Conservation (phyloP, 1,140 invertebrate genomes). For the Holotrichia oblita region DNA sequence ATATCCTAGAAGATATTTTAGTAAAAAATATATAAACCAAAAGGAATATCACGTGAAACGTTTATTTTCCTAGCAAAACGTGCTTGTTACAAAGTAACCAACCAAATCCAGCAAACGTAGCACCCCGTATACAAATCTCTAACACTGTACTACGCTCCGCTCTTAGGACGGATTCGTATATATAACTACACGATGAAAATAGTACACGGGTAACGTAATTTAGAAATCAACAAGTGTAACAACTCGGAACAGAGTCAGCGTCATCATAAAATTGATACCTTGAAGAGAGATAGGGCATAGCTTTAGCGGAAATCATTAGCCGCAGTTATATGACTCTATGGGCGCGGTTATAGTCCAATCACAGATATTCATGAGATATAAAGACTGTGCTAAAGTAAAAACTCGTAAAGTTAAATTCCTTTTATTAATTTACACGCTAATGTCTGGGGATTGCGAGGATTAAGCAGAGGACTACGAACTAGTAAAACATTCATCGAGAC, state of each 20-base stretch:
- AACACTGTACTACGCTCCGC: not conserved
- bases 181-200: slow-evolving; percentile 11
- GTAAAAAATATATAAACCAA: no score
- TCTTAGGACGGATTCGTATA: not conserved
- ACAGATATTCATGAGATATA: not conserved
- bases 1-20: no score
- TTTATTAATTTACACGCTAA: no score
- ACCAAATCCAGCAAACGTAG: no score
- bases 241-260: not conserved
- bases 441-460: no score
- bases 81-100: no score
- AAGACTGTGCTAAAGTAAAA: not conserved
- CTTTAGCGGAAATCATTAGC: slow-evolving; percentile 25
- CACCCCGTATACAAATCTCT: not conserved
- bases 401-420: no score
- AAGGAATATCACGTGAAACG: no score
- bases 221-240: slow-evolving; percentile 22
- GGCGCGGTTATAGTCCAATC: not conserved
- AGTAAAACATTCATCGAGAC: no score
- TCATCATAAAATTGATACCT: not conserved
- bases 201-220: not conserved
- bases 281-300: not conserved
- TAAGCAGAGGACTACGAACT: no score
- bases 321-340: not conserved
- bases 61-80: no score